Conservation (phyloP, 2,113 vertebrate species). For the Anthoscopus minutus region DNA sequence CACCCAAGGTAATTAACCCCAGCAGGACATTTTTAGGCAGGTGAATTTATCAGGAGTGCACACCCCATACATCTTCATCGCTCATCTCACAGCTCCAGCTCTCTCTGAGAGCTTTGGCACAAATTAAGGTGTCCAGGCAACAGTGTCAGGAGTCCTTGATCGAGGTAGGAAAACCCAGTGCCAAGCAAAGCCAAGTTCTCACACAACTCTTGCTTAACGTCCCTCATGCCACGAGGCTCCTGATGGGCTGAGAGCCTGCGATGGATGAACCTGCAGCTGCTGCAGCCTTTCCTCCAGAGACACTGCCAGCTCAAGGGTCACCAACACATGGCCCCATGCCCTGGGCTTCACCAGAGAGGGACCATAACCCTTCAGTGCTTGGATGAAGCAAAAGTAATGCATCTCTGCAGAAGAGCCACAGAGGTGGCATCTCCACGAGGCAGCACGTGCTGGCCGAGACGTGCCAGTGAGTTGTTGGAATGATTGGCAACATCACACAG, state of each 20-base stretch:
- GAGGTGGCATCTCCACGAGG: background rate
- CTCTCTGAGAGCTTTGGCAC: background rate
- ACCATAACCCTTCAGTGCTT: background rate
- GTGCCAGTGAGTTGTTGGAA: rapidly evolving
- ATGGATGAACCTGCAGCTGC: background rate
- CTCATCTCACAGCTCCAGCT: background rate
- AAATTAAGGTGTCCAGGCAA: background rate
- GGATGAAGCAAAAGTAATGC: background rate
- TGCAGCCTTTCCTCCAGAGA: background rate
- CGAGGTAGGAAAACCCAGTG: rapidly evolving
- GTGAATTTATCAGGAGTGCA: background rate
- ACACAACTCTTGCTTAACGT: background rate
- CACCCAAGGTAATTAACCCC: background rate
- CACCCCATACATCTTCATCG: background rate
- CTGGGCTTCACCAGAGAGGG: background rate
- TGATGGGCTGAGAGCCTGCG: background rate
- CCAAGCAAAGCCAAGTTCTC: background rate
- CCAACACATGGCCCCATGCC: rapidly evolving
- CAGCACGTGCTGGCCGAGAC: rapidly evolving
- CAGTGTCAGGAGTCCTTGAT: background rate
- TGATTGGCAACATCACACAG: rapidly evolving
- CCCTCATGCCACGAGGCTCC: rapidly evolving
- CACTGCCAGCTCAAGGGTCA: background rate
- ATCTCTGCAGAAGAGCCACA: background rate
- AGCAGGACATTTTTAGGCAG: background rate